Conservation (phyloP, 37 sponge, comb jelly and placozoan species). For the Petrosia ficiformis region DNA sequence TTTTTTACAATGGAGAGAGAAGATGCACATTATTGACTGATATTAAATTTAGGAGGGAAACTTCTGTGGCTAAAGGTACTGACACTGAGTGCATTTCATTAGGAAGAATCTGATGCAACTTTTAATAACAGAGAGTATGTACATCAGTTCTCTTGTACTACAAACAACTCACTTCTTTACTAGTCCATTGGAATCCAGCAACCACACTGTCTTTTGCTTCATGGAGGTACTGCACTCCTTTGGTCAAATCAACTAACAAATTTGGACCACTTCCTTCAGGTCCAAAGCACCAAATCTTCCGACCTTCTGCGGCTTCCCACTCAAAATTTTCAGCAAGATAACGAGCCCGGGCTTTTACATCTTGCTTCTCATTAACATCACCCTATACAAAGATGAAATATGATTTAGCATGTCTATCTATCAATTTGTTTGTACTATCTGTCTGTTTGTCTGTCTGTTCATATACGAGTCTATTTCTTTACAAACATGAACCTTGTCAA, state of each 20-base stretch:
- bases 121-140: too few species aligned
- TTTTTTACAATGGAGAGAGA: too few species aligned
- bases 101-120: too few species aligned
- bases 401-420: constrained; percentile 12
- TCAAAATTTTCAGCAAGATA: constrained; percentile 37
- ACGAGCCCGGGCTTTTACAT: constrained; percentile 36
- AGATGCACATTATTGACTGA: too few species aligned
- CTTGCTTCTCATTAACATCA: constrained; percentile 28
- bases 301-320: constrained; percentile 49
- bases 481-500: constrained; percentile 57
- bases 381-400: constrained; percentile 28
- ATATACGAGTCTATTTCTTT: constrained; percentile 34
- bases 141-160: too few species aligned
- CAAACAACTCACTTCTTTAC: constrained; percentile 64
- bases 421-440: too few species aligned
- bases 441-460: too few species aligned
- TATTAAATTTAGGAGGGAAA: too few species aligned
- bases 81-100: neutral
- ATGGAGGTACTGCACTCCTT: constrained; percentile 74
- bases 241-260: constrained; percentile 55
- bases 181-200: constrained; percentile 77
- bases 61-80: neutral
- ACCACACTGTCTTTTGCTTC: constrained; percentile 70
- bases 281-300: constrained; percentile 77
- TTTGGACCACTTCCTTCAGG: constrained; percentile 67